A percentile compares a stretch with the other conserved stretches of the same genome.
These are phyloP conservation scores for Kryptopterus vitreolus DNA, from an alignment of 2,797 vertebrate species.

Conservation along the genomic window DNA sequence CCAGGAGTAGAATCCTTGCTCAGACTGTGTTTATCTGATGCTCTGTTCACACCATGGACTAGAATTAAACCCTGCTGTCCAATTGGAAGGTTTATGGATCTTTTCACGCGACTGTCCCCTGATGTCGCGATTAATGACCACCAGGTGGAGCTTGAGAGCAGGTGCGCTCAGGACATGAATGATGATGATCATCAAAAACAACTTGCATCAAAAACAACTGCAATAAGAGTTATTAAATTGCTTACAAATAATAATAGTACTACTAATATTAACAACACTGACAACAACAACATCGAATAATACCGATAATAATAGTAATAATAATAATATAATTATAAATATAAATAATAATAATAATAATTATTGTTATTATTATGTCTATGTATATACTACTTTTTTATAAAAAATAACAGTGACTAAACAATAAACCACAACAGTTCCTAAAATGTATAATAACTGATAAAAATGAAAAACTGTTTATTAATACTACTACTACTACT, in stretches of 20 bases:
- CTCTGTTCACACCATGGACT: slow-evolving; percentile 44
- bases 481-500: too few relatives aligned
- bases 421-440: background rate
- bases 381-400: background rate
- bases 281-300: background rate
- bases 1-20: slow-evolving; percentile 51
- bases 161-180: background rate
- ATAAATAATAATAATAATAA: background rate
- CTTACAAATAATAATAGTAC: too few relatives aligned
- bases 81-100: slow-evolving; percentile 30
- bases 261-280: background rate
- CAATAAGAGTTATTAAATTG: background rate
- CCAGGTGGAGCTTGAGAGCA: slow-evolving; percentile 55
- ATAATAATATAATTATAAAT: too few relatives aligned
- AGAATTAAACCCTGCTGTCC: slow-evolving; percentile 51
- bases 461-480: too few relatives aligned
- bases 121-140: background rate
- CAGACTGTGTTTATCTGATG: slow-evolving; percentile 56
- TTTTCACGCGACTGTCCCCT: background rate
- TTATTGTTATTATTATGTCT: background rate
- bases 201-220: background rate
- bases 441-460: too few relatives aligned
- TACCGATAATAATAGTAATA: slow-evolving; percentile 1
- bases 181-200: background rate
- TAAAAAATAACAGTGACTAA: background rate